Evolutionary conservation across 2,888 invertebrate genomes (phyloP).

Genomic region (Acronicta alni): DNA sequence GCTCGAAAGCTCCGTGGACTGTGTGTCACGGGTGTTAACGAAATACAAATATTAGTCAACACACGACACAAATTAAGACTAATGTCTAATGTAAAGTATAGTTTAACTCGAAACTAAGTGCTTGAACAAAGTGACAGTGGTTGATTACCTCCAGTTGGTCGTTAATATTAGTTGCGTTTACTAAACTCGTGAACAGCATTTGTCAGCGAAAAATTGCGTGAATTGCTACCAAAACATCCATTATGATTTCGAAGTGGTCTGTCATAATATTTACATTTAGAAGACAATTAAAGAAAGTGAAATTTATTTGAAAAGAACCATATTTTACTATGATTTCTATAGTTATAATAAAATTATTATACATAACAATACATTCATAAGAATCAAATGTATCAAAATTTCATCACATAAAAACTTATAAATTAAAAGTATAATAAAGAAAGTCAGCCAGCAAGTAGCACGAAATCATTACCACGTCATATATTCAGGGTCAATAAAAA

Average conservation of each 20-base stretch:
- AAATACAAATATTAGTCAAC: slow-evolving; percentile 85
- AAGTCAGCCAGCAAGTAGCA: not conserved
- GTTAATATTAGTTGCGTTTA: slow-evolving; percentile 49
- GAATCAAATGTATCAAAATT: too few relatives aligned
- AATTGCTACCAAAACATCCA: slow-evolving; percentile 50
- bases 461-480: slow-evolving; percentile 5
- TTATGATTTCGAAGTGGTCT: slow-evolving; percentile 24
- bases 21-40: slow-evolving; percentile 82
- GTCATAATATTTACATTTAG: not conserved
- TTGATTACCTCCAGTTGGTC: slow-evolving; percentile 65
- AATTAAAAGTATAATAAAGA: not conserved
- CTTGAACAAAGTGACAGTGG: slow-evolving; percentile 83
- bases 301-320: too few relatives aligned
- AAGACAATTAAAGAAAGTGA: too few relatives aligned
- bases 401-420: too few relatives aligned
- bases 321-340: too few relatives aligned
- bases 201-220: slow-evolving; percentile 44
- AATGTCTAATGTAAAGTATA: slow-evolving; percentile 85
- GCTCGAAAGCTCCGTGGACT: slow-evolving; percentile 42
- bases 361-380: too few relatives aligned
- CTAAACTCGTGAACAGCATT: slow-evolving; percentile 31
- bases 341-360: too few relatives aligned
- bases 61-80: slow-evolving; percentile 87
- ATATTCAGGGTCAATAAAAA: slow-evolving; percentile 18
- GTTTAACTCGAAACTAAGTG: slow-evolving; percentile 87